Conservation (phyloP, 2,113 vertebrate genomes). For the Corythornis madagascariensis region DNA sequence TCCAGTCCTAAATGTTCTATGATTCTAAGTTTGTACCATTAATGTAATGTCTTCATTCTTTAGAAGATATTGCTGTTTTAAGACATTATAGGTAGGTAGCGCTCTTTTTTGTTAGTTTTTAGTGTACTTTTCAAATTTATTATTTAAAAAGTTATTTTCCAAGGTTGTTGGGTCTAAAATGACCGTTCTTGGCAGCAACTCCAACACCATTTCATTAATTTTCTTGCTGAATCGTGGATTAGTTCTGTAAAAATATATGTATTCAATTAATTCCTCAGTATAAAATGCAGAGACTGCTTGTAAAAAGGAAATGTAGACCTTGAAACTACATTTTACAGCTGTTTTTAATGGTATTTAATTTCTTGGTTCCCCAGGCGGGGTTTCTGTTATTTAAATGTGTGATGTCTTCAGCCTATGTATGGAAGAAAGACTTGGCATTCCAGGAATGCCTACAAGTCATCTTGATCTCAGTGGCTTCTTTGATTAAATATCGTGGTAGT, state of each 20-base stretch:
- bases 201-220: conserved; percentile 48
- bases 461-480: background rate
- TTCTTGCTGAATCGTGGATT: conserved; percentile 46
- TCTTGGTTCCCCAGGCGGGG: conserved; percentile 9
- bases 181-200: conserved; percentile 27
- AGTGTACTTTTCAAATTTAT: background rate
- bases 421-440: background rate
- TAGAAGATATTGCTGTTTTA: background rate
- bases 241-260: conserved; percentile 47
- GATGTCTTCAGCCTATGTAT: background rate
- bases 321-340: conserved; percentile 33
- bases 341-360: conserved; percentile 34
- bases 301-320: conserved; percentile 25
- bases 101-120: background rate
- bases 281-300: conserved; percentile 1
- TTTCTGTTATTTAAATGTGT: conserved; percentile 15
- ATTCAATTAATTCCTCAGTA: conserved; percentile 38
- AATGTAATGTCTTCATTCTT: background rate
- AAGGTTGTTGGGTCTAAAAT: conserved; percentile 41
- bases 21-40: background rate
- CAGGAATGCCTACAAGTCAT: background rate
- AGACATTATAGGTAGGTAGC: background rate
- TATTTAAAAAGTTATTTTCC: conserved; percentile 51
- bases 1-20: too few relatives aligned
- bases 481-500: background rate